A percentile compares a stretch with the other conserved stretches of the same genome.
Evolutionary conservation across 2,797 vertebrate genomes (phyloP).

Genomic region (Champsocephalus gunnari): DNA sequence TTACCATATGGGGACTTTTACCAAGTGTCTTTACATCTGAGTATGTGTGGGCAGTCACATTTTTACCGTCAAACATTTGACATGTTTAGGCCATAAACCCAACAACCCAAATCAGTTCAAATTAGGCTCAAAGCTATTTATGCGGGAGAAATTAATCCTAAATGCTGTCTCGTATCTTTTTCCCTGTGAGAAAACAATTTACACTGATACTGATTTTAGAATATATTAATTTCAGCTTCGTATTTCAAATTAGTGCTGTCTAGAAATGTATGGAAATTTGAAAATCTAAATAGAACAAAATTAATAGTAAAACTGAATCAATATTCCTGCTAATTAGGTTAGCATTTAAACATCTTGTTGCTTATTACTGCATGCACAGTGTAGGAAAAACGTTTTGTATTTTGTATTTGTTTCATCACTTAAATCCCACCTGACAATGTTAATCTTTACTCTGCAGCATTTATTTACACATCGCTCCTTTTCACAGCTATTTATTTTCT

Average conservation of each 20-base stretch:
- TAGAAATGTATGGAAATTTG: slow-evolving; percentile 4
- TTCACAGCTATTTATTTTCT: slow-evolving; percentile 55
- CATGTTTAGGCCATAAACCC: slow-evolving; percentile 59
- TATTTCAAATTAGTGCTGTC: slow-evolving; percentile 6
- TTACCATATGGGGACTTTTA: slow-evolving; percentile 41
- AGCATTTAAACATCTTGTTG: not conserved
- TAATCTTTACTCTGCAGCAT: slow-evolving; percentile 42
- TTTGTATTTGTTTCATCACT: slow-evolving; percentile 14
- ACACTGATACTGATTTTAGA: slow-evolving; percentile 46
- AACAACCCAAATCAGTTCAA: slow-evolving; percentile 62
- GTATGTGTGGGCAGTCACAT: slow-evolving; percentile 47
- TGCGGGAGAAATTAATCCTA: slow-evolving; percentile 52
- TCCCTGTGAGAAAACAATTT: slow-evolving; percentile 39
- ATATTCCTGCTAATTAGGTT: slow-evolving; percentile 2
- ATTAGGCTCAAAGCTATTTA: slow-evolving; percentile 65
- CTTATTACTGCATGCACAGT: not conserved
- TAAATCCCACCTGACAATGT: slow-evolving; percentile 27
- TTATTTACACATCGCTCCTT: slow-evolving; percentile 45
- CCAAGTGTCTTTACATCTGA: slow-evolving; percentile 56
- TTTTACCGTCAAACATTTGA: slow-evolving; percentile 46
- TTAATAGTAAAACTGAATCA: not conserved
- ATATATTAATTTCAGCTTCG: slow-evolving; percentile 20
- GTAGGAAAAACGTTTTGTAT: slow-evolving; percentile 9
- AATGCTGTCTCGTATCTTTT: slow-evolving; percentile 46
- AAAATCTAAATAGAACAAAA: slow-evolving; percentile 4